Evolutionary conservation across 2,113 vertebrate species (phyloP), one percentile per base, ranked within the genome.

Genomic region (Syngnathus floridae): DNA sequence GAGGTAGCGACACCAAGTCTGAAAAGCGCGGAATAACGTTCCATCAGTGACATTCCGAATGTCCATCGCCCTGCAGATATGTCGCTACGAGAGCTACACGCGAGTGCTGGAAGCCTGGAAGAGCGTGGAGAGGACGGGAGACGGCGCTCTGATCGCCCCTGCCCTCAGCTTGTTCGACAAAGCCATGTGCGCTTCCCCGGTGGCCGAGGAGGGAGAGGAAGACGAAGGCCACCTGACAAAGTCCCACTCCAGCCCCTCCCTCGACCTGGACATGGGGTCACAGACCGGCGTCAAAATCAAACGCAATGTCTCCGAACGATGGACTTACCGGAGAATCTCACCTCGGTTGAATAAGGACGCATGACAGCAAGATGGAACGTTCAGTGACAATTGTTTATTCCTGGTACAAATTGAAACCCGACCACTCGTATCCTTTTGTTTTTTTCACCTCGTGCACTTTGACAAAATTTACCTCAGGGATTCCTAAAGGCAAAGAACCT

Each of bases 241-340:
- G 78, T 95, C 93, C 9, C 82, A 94, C 76, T 96, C 95, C 51
- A 95, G 93, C 74, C 95, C 95, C 0, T 94, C 95, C 5, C 86
- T 97, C 55, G 93, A 92, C 48, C 75, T 90, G 66, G 92, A 96
- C 0, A n/a, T 76, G 31, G 82, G 78, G 1, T 46, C 86, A 10
- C 77, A 86, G 0, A 73, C 88, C 0, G 72, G 89, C 0, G 69
- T 91, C 66, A 96, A 93, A 73, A 94, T 97, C 57, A 91, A 86
- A 64, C 90, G 94, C 35, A 95, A 96, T 79, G 90, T 96, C 79
- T 97, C 95, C 0, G 95, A 97, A 74, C 91, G 95, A 64, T 86
- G 95, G 54, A 95, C 94, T 0, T 94, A 94, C 63, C 88, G 94
- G 31, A 94, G 88, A 84, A 87, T 92, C 64, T 69, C 91, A 41